A percentile compares a stretch with the other conserved stretches of the same genome.
Evolutionary conservation across 2,797 vertebrate species (phyloP).

Genomic region (Siniperca undulata): DNA sequence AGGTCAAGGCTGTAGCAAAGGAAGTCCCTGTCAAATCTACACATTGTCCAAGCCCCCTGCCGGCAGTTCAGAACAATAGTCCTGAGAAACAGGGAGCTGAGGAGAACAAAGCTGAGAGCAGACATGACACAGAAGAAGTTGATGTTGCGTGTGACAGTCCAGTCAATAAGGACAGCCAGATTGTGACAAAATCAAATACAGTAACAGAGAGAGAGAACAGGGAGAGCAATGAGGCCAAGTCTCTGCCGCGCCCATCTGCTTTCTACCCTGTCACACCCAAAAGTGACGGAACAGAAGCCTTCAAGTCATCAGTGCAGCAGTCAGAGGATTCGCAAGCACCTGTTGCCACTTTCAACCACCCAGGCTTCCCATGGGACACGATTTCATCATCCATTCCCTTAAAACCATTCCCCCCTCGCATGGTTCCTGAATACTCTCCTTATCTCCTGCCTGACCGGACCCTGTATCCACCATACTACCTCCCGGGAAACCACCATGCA

Average conservation of each 20-base stretch:
- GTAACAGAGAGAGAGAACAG: constrained; percentile 65
- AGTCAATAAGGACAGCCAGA: constrained; percentile 55
- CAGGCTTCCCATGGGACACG: constrained; percentile 86
- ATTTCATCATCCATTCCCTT: constrained; percentile 83
- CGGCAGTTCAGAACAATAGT: constrained; percentile 65
- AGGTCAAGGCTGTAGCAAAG: constrained; percentile 81
- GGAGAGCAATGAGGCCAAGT: constrained; percentile 75
- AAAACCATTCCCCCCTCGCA: constrained; percentile 80
- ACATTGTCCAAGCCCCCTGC: constrained; percentile 50
- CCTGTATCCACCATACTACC: constrained; percentile 89
- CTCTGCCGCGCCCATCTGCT: constrained; percentile 87
- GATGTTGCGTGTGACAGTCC: constrained; percentile 67
- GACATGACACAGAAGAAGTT: constrained; percentile 84
- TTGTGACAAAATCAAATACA: constrained; percentile 53
- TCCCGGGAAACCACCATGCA: constrained; percentile 79
- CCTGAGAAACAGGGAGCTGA: constrained; percentile 31
- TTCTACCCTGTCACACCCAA: constrained; percentile 91
- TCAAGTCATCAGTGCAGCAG: constrained; percentile 56
- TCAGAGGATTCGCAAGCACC: constrained; percentile 77
- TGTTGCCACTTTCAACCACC: constrained; percentile 86
- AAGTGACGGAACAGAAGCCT: constrained; percentile 80
- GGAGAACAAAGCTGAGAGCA: constrained; percentile 47
- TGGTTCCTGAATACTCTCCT: constrained; percentile 88
- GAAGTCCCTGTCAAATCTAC: constrained; percentile 72
- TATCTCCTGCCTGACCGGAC: constrained; percentile 88